These are phyloP conservation scores for Dufourea novaeangliae DNA, from an alignment of 1,140 invertebrate species.

Conservation along the genomic window DNA sequence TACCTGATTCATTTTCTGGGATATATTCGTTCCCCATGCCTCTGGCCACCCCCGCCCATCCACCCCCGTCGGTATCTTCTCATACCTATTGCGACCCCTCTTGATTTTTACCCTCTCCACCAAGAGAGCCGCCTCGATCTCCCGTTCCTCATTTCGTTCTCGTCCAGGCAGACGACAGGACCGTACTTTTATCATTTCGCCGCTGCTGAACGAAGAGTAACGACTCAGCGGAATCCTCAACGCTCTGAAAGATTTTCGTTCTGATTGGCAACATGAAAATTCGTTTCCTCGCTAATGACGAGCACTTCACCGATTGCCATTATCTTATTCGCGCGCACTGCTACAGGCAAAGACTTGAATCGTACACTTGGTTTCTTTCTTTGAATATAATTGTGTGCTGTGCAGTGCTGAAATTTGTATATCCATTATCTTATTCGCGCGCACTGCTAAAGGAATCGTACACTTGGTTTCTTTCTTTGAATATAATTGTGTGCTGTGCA, in stretches of 20 bases:
- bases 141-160: neutral
- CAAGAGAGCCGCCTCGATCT: no score
- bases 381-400: no score
- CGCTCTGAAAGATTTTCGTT: conserved; percentile 32
- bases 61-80: neutral
- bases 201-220: conserved; percentile 42
- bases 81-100: neutral
- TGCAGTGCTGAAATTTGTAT: no score
- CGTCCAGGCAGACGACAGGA: neutral
- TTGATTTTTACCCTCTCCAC: conserved; percentile 11
- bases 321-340: neutral
- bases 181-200: conserved; percentile 43
- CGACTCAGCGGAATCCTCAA: conserved; percentile 36
- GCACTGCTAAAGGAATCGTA: no score
- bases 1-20: conserved; percentile 20
- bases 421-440: no score
- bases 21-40: conserved; percentile 8
- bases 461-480: no score
- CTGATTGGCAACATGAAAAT: conserved; percentile 40
- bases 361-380: no score
- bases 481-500: no score
- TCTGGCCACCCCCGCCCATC: no score
- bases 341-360: no score
- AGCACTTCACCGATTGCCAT: conserved; percentile 32
- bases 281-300: conserved; percentile 40